Conservation (phyloP, 2,888 invertebrate genomes). For the Apamea sordens region DNA sequence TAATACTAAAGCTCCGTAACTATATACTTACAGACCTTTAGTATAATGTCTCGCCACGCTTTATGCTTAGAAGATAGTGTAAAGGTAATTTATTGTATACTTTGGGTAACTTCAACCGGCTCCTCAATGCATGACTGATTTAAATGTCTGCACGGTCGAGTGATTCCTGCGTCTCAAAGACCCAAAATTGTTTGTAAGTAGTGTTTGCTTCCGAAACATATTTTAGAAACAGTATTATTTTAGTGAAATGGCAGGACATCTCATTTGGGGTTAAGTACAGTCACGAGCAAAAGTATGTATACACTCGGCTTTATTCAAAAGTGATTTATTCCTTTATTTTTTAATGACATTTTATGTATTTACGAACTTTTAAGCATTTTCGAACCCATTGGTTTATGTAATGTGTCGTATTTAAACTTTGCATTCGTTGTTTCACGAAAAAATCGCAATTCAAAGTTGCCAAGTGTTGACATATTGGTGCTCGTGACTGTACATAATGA, state of each 20-base stretch:
- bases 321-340: too few relatives aligned
- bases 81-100: conserved; percentile 44
- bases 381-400: too few relatives aligned
- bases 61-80: not conserved
- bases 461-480: too few relatives aligned
- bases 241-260: not conserved
- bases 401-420: too few relatives aligned
- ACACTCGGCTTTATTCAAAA: too few relatives aligned
- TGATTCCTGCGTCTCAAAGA: conserved; percentile 27
- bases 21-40: not conserved
- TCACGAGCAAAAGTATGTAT: too few relatives aligned
- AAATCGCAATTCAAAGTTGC: too few relatives aligned
- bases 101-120: conserved; percentile 26
- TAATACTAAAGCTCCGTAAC: too few relatives aligned
- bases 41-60: not conserved
- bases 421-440: too few relatives aligned
- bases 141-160: conserved; percentile 48
- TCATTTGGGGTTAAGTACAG: not conserved
- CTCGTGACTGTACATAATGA: too few relatives aligned
- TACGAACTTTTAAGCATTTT: too few relatives aligned
- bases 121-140: conserved; percentile 54
- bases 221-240: not conserved
- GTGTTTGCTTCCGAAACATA: not conserved
- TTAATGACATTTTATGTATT: too few relatives aligned
- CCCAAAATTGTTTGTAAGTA: conserved; percentile 2